phyloP scores from a whole-genome alignment of 2,888 invertebrate genomes.

The Heliconius sara region DNA sequence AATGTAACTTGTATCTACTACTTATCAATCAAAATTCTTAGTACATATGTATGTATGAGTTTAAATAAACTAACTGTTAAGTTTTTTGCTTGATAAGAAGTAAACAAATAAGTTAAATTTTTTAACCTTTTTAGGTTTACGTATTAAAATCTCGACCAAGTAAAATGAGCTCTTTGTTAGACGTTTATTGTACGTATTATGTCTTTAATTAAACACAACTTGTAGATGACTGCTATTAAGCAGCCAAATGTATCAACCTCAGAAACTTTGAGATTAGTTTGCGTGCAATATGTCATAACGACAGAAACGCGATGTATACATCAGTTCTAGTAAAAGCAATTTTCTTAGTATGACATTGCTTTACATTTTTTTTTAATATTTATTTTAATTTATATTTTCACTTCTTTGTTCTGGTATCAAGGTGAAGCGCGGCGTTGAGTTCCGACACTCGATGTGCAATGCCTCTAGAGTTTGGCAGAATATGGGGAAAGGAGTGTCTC shows the following conservation, averaged over 20 bases:
- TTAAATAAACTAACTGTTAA: too few relatives aligned
- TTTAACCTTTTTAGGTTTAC: too few relatives aligned
- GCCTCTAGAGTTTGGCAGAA: too few relatives aligned
- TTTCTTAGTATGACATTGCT: not conserved
- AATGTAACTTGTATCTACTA: not conserved
- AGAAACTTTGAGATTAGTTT: conserved; percentile 24
- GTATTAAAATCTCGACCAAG: not conserved
- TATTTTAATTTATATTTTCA: too few relatives aligned
- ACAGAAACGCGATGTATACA: conserved; percentile 3
- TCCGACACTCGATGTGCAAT: too few relatives aligned
- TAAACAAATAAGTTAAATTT: too few relatives aligned
- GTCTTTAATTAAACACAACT: not conserved
- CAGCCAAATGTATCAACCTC: conserved; percentile 4
- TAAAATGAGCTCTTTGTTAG: not conserved
- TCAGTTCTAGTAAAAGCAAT: not conserved
- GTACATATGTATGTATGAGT: not conserved
- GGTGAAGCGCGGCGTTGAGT: too few relatives aligned
- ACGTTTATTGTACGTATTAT: not conserved
- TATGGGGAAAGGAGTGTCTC: too few relatives aligned
- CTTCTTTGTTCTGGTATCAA: too few relatives aligned
- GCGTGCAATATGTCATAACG: conserved; percentile 25
- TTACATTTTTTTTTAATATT: not conserved
- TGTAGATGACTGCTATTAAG: not conserved
- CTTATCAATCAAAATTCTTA: not conserved
- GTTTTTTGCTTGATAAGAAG: too few relatives aligned